phyloP scores from a whole-genome alignment of 2,888 invertebrate species.

The Pyrgus malvae region DNA sequence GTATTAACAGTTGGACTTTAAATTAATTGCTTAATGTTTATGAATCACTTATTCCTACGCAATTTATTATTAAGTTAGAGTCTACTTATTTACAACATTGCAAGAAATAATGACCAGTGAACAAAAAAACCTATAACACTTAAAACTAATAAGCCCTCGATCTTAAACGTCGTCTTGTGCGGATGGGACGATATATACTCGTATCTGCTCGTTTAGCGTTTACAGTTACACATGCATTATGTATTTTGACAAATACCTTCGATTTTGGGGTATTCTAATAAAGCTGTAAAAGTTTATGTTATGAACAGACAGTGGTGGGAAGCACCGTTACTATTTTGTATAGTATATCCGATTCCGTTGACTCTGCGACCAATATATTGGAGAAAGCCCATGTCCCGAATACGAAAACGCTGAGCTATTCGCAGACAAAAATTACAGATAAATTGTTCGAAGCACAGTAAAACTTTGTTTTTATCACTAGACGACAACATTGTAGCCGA shows the following conservation, averaged over 20 bases:
- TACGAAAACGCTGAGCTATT: slow-evolving; percentile 57
- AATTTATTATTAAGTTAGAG: slow-evolving; percentile 19
- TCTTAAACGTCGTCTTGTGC: slow-evolving; percentile 44
- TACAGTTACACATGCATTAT: slow-evolving; percentile 64
- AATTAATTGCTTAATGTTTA: slow-evolving; percentile 69
- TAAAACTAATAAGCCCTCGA: slow-evolving; percentile 44
- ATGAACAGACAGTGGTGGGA: slow-evolving; percentile 56
- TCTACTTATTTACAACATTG: slow-evolving; percentile 24
- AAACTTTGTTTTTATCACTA: slow-evolving; percentile 55
- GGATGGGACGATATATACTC: slow-evolving; percentile 42
- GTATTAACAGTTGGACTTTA: slow-evolving; percentile 60
- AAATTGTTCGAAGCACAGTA: slow-evolving; percentile 61
- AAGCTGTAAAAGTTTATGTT: slow-evolving; percentile 70
- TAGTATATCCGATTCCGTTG: slow-evolving; percentile 65
- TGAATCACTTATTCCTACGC: slow-evolving; percentile 59
- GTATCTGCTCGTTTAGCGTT: slow-evolving; percentile 40
- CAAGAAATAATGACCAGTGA: slow-evolving; percentile 13
- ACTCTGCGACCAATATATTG: slow-evolving; percentile 56
- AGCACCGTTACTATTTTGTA: slow-evolving; percentile 76
- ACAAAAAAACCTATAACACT: slow-evolving; percentile 39
- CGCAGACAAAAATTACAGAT: slow-evolving; percentile 51
- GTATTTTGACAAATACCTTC: slow-evolving; percentile 58
- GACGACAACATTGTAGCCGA: slow-evolving; percentile 49
- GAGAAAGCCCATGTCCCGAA: slow-evolving; percentile 71
- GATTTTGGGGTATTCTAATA: slow-evolving; percentile 62